Percentiles rank a stretch among this genome's conserved stretches.
Conservation (phyloP, 1,140 invertebrate genomes). For the Tetraneura akinire region DNA sequence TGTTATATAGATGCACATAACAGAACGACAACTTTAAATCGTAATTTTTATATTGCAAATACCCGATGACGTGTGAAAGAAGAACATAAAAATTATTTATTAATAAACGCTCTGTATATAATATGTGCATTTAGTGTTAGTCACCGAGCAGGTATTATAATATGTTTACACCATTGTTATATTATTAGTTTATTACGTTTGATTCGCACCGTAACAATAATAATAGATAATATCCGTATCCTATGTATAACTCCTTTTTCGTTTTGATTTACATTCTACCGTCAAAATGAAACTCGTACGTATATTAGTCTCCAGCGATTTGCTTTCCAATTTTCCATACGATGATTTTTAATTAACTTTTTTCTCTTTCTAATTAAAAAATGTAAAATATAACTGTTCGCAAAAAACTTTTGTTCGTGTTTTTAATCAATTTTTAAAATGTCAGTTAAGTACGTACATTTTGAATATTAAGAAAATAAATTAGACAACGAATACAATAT, state of each 20-base stretch:
- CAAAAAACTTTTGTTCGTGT: background rate
- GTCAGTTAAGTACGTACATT: background rate
- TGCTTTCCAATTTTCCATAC: background rate
- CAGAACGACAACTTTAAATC: no score
- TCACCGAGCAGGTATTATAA: no score
- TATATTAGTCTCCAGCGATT: background rate
- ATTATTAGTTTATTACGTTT: no score
- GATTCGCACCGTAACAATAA: background rate
- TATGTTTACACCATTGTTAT: no score
- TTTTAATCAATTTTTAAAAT: background rate
- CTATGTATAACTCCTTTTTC: background rate
- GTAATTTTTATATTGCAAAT: no score
- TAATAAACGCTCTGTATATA: no score
- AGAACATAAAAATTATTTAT: no score
- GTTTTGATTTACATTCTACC: background rate
- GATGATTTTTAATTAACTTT: constrained; percentile 15
- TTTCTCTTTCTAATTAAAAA: background rate
- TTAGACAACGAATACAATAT: background rate
- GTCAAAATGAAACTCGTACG: background rate
- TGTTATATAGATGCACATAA: no score
- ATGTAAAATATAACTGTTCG: background rate
- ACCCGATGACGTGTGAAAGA: no score
- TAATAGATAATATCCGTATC: background rate
- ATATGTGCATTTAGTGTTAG: no score
- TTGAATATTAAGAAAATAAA: background rate